These are phyloP conservation scores for Sepioteuthis lessoniana DNA, from an alignment of 2,888 invertebrate species.

Conservation along the genomic window DNA sequence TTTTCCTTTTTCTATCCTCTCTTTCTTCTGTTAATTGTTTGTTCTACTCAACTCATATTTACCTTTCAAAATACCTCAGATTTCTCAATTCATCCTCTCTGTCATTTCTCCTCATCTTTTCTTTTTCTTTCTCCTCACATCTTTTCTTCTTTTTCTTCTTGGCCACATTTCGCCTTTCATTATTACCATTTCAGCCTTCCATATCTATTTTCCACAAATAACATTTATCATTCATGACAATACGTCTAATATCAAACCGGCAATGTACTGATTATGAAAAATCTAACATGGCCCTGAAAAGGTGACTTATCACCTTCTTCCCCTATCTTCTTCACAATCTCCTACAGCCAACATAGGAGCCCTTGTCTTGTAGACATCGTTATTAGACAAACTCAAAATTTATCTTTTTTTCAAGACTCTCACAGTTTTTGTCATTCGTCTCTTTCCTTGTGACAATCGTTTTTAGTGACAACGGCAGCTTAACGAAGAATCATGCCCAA, in stretches of 20 bases:
- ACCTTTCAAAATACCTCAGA: neutral
- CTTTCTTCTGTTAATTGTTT: neutral
- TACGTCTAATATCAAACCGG: conserved; percentile 18
- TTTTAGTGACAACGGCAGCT: neutral
- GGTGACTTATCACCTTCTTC: neutral
- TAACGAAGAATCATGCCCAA: conserved; percentile 20
- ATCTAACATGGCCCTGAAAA: neutral
- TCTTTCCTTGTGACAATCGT: neutral
- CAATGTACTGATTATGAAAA: neutral
- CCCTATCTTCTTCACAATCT: neutral
- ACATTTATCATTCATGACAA: conserved; percentile 1
- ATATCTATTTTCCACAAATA: neutral
- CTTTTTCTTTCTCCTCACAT: neutral
- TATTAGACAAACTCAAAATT: conserved; percentile 7
- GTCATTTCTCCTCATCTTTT: neutral
- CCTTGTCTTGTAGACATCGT: conserved; percentile 10
- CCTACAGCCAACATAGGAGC: neutral
- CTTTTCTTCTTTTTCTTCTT: neutral
- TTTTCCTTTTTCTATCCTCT: neutral
- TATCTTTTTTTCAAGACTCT: neutral
- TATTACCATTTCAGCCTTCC: neutral
- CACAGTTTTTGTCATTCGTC: neutral
- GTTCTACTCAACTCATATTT: neutral
- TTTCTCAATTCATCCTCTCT: neutral
- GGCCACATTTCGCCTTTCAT: neutral